These are phyloP conservation scores for Allygus modestus DNA, from an alignment of 2,888 invertebrate genomes.

Conservation along the genomic window DNA sequence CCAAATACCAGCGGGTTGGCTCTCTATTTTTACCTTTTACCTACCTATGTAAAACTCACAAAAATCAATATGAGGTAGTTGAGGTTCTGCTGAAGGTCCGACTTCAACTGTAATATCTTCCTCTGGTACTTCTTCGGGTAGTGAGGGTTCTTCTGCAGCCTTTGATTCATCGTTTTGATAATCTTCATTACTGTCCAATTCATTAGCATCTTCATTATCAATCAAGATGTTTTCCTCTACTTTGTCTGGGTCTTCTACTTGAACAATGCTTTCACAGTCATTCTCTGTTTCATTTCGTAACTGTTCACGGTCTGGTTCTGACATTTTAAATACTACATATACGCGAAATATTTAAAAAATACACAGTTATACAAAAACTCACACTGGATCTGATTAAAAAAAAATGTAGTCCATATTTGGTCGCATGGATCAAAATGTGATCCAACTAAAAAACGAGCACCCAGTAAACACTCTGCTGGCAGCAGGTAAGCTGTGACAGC, in stretches of 20 bases:
- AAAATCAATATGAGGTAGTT: background rate
- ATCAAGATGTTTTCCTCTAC: background rate
- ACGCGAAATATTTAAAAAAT: background rate
- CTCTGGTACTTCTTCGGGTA: background rate
- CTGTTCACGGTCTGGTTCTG: conserved; percentile 40
- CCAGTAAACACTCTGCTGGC: background rate
- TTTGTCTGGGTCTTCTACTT: conserved; percentile 23
- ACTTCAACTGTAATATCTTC: background rate
- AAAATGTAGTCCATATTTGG: background rate
- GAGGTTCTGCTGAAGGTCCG: too few species aligned
- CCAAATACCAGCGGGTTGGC: conserved; percentile 42
- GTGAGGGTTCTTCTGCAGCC: background rate
- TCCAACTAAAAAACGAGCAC: conserved; percentile 22
- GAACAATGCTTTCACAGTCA: conserved; percentile 11
- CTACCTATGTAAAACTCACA: conserved; percentile 48
- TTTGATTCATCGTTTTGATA: background rate
- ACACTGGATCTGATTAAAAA: background rate
- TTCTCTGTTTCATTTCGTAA: background rate
- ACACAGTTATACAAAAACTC: background rate
- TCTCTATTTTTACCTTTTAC: background rate
- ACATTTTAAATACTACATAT: background rate
- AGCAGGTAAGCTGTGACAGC: conserved; percentile 10
- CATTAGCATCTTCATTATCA: background rate
- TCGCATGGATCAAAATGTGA: conserved; percentile 44
- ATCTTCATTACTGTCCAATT: background rate